Conservation (phyloP, 2,888 invertebrate genomes). For the Scrobipalpa costella region DNA sequence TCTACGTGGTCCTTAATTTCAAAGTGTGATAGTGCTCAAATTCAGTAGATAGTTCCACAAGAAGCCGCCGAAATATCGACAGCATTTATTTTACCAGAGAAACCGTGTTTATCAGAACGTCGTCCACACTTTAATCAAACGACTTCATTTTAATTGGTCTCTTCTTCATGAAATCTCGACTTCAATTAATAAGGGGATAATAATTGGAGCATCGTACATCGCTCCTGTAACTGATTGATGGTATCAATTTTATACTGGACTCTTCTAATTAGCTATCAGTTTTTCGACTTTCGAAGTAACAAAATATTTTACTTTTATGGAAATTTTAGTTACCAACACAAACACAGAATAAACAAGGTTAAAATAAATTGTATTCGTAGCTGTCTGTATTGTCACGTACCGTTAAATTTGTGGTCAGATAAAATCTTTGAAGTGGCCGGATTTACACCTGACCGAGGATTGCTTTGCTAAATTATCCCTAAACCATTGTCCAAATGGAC, state of each 20-base stretch:
- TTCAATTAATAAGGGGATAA: slow-evolving; percentile 64
- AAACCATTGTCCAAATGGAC: slow-evolving; percentile 55
- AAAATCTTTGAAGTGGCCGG: slow-evolving; percentile 49
- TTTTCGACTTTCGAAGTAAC: slow-evolving; percentile 5
- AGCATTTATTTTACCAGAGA: slow-evolving; percentile 58
- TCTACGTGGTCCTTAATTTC: slow-evolving; percentile 35
- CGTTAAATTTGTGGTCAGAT: slow-evolving; percentile 48
- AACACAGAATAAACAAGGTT: background rate
- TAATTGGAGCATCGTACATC: slow-evolving; percentile 57
- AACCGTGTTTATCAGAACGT: slow-evolving; percentile 61
- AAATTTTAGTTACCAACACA: background rate
- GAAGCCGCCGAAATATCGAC: slow-evolving; percentile 47
- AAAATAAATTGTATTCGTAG: background rate
- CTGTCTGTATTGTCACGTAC: slow-evolving; percentile 27
- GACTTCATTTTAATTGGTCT: slow-evolving; percentile 64
- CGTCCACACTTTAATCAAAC: slow-evolving; percentile 63
- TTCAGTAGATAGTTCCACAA: slow-evolving; percentile 40
- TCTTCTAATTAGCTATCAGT: slow-evolving; percentile 43
- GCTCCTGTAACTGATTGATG: slow-evolving; percentile 54
- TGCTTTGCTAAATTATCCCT: slow-evolving; percentile 58
- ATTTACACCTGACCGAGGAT: slow-evolving; percentile 63
- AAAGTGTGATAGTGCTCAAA: slow-evolving; percentile 47
- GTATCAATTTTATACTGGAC: slow-evolving; percentile 54
- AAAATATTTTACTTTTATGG: background rate
- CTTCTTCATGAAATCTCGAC: slow-evolving; percentile 55